Percentiles rank a stretch among this genome's conserved stretches.
These are phyloP conservation scores for Hyperoplus immaculatus DNA, from an alignment of 2,797 vertebrate genomes.

Conservation along the genomic window DNA sequence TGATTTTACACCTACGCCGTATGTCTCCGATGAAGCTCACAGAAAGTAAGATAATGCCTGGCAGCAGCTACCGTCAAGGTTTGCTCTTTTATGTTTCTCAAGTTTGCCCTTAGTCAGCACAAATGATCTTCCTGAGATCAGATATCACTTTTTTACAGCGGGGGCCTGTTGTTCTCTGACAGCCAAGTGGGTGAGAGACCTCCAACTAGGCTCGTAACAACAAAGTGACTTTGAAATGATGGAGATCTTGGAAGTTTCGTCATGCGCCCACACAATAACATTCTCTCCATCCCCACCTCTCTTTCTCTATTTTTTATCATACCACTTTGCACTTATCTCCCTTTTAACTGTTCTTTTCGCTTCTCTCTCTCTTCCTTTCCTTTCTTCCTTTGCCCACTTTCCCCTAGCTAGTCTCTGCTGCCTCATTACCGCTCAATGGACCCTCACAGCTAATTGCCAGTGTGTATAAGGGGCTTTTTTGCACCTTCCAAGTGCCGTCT, in stretches of 20 bases:
- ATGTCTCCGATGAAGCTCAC: conserved; percentile 27
- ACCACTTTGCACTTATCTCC: conserved; percentile 30
- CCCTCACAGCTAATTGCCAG: conserved; percentile 69
- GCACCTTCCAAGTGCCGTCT: conserved; percentile 47
- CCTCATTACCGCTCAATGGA: conserved; percentile 65
- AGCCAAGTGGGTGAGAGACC: conserved; percentile 64
- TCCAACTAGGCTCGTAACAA: conserved; percentile 64
- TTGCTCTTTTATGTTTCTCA: conserved; percentile 63
- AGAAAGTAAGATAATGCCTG: conserved; percentile 49
- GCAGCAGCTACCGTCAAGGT: conserved; percentile 48
- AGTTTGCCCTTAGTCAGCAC: conserved; percentile 68
- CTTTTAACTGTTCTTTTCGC: conserved; percentile 46
- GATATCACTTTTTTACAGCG: conserved; percentile 61
- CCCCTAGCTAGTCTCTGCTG: conserved; percentile 31
- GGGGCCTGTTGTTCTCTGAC: conserved; percentile 60
- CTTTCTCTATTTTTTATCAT: background rate
- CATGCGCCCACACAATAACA: conserved; percentile 21
- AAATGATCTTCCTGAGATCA: conserved; percentile 72
- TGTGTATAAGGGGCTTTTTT: conserved; percentile 57
- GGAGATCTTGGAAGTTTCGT: conserved; percentile 50
- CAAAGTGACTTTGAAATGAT: conserved; percentile 66
- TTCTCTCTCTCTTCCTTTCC: conserved; percentile 49
- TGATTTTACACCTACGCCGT: background rate
- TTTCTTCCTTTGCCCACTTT: conserved; percentile 1
- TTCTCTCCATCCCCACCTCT: background rate